Conservation (phyloP, 2,888 invertebrate species). For the Acanthosepion esculentum region DNA sequence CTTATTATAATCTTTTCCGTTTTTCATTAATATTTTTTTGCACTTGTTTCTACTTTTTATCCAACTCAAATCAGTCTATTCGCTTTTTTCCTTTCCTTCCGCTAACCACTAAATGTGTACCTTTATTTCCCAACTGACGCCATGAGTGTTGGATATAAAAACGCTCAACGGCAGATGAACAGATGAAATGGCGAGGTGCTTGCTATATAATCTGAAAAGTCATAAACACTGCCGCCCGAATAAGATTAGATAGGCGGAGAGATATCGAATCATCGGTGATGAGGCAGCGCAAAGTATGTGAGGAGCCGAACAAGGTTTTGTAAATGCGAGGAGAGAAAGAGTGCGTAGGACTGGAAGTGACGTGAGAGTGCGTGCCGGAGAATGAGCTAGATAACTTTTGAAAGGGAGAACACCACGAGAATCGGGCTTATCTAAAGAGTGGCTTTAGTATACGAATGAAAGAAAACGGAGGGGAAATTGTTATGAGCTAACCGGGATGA, state of each 20-base stretch:
- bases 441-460: no score
- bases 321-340: background rate
- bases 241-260: background rate
- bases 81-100: background rate
- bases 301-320: background rate
- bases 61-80: background rate
- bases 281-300: background rate
- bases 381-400: no score
- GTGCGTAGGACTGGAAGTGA: background rate
- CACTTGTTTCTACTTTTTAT: no score
- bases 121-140: background rate
- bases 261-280: background rate
- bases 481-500: no score
- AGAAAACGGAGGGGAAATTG: no score
- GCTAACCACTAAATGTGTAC: background rate
- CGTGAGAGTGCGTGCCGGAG: no score
- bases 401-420: no score
- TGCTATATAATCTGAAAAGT: background rate
- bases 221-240: constrained; percentile 1
- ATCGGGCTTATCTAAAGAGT: no score
- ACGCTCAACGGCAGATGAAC: background rate
- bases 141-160: background rate
- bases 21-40: no score
- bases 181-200: constrained; percentile 33
- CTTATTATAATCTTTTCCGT: no score